Conservation (phyloP, 2,888 invertebrate species). For the Idaea straminata region DNA sequence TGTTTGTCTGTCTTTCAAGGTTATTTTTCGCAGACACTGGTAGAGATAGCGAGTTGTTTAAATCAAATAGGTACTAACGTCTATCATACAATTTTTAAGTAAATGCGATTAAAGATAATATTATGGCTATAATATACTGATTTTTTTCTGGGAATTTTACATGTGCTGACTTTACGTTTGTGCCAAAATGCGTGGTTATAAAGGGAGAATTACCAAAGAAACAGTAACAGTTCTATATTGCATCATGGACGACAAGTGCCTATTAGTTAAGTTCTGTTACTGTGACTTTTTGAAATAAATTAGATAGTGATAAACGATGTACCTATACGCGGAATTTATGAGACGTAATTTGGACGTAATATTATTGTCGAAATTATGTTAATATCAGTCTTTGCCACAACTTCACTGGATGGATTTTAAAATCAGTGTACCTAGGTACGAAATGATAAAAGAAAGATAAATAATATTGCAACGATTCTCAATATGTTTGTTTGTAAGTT, state of each 20-base stretch:
- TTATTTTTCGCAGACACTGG: neutral
- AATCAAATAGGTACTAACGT: neutral
- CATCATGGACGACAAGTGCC: neutral
- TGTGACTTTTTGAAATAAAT: neutral
- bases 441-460: slow-evolving; percentile 2
- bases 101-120: no score
- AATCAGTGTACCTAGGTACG: slow-evolving; percentile 6
- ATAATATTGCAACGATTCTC: neutral
- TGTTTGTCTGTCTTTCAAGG: neutral
- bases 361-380: slow-evolving; percentile 53
- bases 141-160: no score
- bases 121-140: no score
- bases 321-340: slow-evolving; percentile 13
- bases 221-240: neutral
- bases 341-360: slow-evolving; percentile 49
- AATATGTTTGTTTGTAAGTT: neutral
- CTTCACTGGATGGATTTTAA: slow-evolving; percentile 50
- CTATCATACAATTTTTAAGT: no score
- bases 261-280: no score
- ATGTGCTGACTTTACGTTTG: neutral
- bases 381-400: slow-evolving; percentile 56
- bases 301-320: slow-evolving; percentile 5
- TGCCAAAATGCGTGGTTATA: neutral
- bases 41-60: neutral
- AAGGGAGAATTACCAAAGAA: neutral